Percentiles rank a stretch among this genome's conserved stretches.
Evolutionary conservation across 2,113 vertebrate genomes (phyloP).

Genomic region (Mesoclemmys tuberculata): DNA sequence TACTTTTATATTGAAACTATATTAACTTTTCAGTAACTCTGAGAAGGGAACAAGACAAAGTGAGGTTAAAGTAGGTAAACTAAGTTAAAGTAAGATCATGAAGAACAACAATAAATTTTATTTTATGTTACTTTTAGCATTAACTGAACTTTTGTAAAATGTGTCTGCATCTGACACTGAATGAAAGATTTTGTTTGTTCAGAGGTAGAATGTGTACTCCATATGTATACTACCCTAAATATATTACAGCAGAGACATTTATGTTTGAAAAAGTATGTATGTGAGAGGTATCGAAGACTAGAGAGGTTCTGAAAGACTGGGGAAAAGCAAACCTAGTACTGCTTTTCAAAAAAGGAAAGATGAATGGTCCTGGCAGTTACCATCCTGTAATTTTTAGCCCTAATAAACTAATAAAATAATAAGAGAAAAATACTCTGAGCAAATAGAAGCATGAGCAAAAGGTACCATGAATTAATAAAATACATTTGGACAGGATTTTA

Average conservation of each 20-base stretch:
- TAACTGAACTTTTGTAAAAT: background rate
- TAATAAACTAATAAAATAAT: background rate
- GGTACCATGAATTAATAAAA: background rate
- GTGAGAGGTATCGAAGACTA: background rate
- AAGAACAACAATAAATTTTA: background rate
- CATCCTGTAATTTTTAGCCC: background rate
- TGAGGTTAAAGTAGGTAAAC: too few relatives aligned
- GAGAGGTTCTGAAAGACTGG: background rate
- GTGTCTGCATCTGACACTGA: background rate
- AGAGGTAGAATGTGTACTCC: background rate
- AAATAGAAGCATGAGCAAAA: background rate
- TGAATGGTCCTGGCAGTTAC: background rate
- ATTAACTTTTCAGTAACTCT: background rate
- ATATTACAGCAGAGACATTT: too few relatives aligned
- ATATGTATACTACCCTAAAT: background rate
- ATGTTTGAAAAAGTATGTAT: too few relatives aligned
- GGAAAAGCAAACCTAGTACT: background rate
- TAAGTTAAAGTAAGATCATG: too few relatives aligned
- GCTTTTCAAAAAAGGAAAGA: background rate
- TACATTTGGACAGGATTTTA: background rate
- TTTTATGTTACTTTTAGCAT: background rate
- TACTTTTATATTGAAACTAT: background rate
- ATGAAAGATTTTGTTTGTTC: background rate
- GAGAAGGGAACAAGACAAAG: background rate
- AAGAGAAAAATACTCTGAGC: background rate